Evolutionary conservation across 1,140 invertebrate species (phyloP), one percentile per base, ranked within the genome.

Genomic region (Pachyrhynchus sulphureomaculatus): DNA sequence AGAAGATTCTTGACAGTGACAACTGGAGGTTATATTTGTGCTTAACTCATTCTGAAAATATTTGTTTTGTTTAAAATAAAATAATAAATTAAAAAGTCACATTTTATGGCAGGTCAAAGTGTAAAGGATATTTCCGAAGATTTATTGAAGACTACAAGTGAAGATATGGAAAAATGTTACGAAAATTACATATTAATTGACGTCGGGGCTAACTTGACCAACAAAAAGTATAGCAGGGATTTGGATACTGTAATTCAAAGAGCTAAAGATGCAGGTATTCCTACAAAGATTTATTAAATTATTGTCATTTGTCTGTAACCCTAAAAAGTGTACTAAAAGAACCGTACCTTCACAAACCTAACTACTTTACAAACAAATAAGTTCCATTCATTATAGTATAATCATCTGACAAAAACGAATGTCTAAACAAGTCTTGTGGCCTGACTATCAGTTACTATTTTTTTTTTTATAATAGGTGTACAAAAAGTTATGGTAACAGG

Each of bases 401-500:
- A n/a, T n/a, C n/a, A n/a, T n/a, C n/a, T n/a, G n/a, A n/a, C n/a
- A n/a, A n/a, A n/a, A n/a, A n/a, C n/a, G n/a, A n/a, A n/a, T n/a
- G n/a, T n/a, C n/a, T n/a, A n/a, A n/a, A n/a, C n/a, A n/a, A n/a
- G n/a, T n/a, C n/a, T n/a, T n/a, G n/a, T n/a, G n/a, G n/a, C n/a
- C n/a, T n/a, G n/a, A n/a, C n/a, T n/a, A n/a, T n/a, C n/a, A n/a
- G n/a, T n/a, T 39, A 26, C 39, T 24, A 37, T 49, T 62, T 65
- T 49, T 68, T 49, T 75, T 78, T 45, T 37, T 3, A 17, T 47
- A 10, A 10, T 72, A 92, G 91, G 94, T 68, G 92, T 96, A 67
- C 89, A 92, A 72, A 96, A 96, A 80, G 93, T 96, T 60, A 93
- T 96, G 87, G 93, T 96, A 41, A 93, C 90, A 56, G 93, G 93